Conservation (phyloP, 2,888 invertebrate genomes). For the Buathra laborator region DNA sequence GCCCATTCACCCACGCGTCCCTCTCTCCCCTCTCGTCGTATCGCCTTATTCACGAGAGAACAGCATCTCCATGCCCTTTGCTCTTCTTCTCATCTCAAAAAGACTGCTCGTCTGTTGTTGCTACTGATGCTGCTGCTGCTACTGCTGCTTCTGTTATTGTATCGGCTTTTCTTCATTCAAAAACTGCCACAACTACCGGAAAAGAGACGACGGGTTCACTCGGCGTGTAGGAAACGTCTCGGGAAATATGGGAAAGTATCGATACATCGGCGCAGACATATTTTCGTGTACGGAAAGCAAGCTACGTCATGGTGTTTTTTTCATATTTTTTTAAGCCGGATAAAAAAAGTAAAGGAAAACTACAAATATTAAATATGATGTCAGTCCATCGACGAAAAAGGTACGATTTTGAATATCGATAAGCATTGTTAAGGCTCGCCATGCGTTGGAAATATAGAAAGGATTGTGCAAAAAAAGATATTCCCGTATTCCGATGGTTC, state of each 20-base stretch:
- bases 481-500: no score
- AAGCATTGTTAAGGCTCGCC: no score
- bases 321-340: no score
- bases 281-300: no score
- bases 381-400: no score
- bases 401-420: no score
- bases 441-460: no score
- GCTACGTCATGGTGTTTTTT: no score
- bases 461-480: no score
- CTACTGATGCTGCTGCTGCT: not conserved
- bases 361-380: no score
- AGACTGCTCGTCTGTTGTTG: conserved; percentile 8
- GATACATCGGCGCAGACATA: not conserved
- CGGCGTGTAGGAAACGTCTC: not conserved
- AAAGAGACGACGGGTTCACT: not conserved
- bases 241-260: not conserved
- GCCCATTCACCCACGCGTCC: conserved; percentile 48
- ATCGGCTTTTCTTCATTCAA: conserved; percentile 23
- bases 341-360: no score
- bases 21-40: conserved; percentile 13
- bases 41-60: conserved; percentile 47
- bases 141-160: not conserved
- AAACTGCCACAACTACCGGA: conserved; percentile 1
- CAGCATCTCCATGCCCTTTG: conserved; percentile 28
- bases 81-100: conserved; percentile 34